phyloP scores from a whole-genome alignment of 2,797 vertebrate genomes.

The Sparidentex hasta region DNA sequence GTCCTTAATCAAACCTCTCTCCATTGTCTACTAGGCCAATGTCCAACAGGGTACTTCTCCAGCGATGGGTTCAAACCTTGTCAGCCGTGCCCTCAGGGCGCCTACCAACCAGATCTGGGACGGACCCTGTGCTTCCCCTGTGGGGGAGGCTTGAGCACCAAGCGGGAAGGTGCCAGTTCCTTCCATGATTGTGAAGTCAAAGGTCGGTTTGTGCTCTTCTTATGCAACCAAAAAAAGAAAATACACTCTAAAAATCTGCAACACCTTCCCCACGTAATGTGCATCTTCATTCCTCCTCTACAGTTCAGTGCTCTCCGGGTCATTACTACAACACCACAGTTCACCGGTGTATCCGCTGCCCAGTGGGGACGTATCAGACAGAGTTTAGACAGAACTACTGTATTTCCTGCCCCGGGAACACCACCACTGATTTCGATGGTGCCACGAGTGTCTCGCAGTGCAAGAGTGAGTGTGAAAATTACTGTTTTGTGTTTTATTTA shows the following conservation, averaged over 20 bases:
- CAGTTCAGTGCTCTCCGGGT: conserved; percentile 95
- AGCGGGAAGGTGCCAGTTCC: conserved; percentile 92
- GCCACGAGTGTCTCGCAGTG: conserved; percentile 97
- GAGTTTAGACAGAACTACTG: conserved; percentile 99
- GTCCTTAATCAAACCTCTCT: not conserved
- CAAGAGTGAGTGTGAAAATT: conserved; percentile 90
- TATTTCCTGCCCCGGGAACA: conserved; percentile 96
- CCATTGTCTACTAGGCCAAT: conserved; percentile 88
- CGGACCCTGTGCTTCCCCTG: conserved; percentile 95
- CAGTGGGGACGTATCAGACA: conserved; percentile 95
- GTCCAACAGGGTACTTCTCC: conserved; percentile 92
- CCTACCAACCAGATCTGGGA: conserved; percentile 94
- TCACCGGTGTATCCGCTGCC: conserved; percentile 96
- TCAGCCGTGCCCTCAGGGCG: conserved; percentile 91
- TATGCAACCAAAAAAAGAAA: not conserved
- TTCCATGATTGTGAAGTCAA: conserved; percentile 98
- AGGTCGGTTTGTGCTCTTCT: conserved; percentile 87
- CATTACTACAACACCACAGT: conserved; percentile 98
- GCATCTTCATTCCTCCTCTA: conserved; percentile 26
- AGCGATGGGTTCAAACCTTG: conserved; percentile 95
- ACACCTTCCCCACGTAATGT: not conserved
- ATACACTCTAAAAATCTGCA: not conserved
- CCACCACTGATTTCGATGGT: conserved; percentile 97
- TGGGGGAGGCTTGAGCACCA: conserved; percentile 93
- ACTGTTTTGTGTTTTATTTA: conserved; percentile 18